These are phyloP conservation scores for Artibeus jamaicensis DNA, from an alignment of 2,797 vertebrate genomes.

Conservation along the genomic window DNA sequence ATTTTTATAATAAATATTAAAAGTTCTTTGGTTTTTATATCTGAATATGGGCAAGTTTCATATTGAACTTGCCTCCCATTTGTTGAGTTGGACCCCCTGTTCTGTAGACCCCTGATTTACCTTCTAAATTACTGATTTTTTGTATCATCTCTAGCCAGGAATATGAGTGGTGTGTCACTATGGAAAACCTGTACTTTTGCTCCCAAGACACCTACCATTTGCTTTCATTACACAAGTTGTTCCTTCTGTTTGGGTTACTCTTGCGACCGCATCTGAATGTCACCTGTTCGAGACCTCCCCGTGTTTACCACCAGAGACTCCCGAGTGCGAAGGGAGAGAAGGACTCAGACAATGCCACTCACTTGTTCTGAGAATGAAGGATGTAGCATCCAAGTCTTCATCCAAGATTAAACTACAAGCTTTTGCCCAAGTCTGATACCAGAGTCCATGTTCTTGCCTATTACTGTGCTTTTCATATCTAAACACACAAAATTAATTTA, in stretches of 20 bases:
- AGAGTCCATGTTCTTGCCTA: background rate
- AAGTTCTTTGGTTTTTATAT: background rate
- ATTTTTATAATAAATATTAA: background rate
- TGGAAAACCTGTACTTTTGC: background rate
- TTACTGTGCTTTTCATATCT: background rate
- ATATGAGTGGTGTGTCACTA: background rate
- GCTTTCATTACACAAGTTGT: background rate
- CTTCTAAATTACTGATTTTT: background rate
- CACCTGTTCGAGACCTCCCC: background rate
- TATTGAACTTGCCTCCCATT: background rate
- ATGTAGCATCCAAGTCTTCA: background rate
- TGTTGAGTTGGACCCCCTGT: background rate
- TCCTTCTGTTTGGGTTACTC: background rate
- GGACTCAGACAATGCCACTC: background rate
- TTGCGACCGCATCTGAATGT: background rate
- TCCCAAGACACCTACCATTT: background rate
- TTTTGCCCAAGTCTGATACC: background rate
- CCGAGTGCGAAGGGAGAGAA: background rate
- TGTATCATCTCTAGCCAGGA: background rate
- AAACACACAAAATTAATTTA: background rate
- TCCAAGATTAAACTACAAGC: background rate
- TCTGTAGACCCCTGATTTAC: background rate
- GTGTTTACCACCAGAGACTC: background rate
- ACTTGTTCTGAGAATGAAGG: background rate
- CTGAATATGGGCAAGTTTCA: background rate